A percentile compares a stretch with the other conserved stretches of the same genome.
Evolutionary conservation across 2,888 invertebrate genomes (phyloP).

Genomic region (Machimus rusticus): DNA sequence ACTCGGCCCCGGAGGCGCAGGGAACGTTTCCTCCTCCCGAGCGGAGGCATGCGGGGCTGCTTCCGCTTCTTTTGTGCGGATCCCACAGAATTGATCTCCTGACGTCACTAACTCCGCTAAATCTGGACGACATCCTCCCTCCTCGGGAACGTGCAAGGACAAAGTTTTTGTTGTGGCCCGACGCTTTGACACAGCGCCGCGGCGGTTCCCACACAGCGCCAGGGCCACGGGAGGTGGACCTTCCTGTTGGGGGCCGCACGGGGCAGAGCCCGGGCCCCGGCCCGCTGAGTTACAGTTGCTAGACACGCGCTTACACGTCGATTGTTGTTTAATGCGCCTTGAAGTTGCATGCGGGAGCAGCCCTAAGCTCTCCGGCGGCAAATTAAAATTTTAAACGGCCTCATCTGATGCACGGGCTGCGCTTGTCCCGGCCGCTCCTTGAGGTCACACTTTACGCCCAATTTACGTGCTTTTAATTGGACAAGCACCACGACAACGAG

Average conservation of each 20-base stretch:
- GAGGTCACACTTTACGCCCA: background rate
- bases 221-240: background rate
- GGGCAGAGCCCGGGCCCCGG: background rate
- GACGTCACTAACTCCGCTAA: slow-evolving; percentile 26
- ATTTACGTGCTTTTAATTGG: background rate
- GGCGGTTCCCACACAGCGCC: background rate
- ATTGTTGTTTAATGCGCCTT: slow-evolving; percentile 40
- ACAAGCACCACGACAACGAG: background rate
- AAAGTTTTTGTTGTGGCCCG: slow-evolving; percentile 22
- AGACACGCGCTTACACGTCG: slow-evolving; percentile 44
- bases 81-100: slow-evolving; percentile 38
- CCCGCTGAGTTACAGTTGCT: slow-evolving; percentile 41
- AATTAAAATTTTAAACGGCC: background rate
- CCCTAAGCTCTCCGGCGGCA: background rate
- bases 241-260: background rate
- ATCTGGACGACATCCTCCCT: slow-evolving; percentile 25
- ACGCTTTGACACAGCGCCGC: background rate
- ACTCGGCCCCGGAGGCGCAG: background rate
- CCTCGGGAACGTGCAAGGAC: slow-evolving; percentile 30
- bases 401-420: background rate
- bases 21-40: background rate
- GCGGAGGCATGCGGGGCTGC: background rate
- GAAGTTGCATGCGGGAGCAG: slow-evolving; percentile 16
- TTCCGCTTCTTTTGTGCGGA: slow-evolving; percentile 18
- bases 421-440: background rate